Percentiles rank a stretch among this genome's conserved stretches.
phyloP scores from a whole-genome alignment of 2,797 vertebrate species.

The Schizopygopsis pylzovi region DNA sequence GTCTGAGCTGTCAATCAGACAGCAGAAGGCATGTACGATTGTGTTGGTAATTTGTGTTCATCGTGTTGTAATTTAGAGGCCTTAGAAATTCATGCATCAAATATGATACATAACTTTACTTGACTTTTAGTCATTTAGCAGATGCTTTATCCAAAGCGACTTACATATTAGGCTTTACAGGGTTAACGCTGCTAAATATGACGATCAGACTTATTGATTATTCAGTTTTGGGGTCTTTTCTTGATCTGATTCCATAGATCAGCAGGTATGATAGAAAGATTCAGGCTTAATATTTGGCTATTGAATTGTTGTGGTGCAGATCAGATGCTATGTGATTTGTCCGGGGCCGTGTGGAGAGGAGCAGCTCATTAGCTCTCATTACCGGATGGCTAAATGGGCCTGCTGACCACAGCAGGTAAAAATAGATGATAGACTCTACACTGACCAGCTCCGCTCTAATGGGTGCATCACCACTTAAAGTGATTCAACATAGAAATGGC shows the following conservation, averaged over 20 bases:
- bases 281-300: conserved; percentile 39
- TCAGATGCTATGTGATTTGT: conserved; percentile 69
- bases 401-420: conserved; percentile 64
- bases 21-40: too few species aligned
- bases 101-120: too few species aligned
- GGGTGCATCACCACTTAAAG: conserved; percentile 61
- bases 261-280: conserved; percentile 9
- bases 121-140: too few species aligned
- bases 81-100: too few species aligned
- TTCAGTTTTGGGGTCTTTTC: background rate
- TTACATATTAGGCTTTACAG: background rate
- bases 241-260: background rate
- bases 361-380: conserved; percentile 79
- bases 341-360: conserved; percentile 70
- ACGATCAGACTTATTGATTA: background rate
- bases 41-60: too few species aligned
- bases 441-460: conserved; percentile 58
- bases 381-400: conserved; percentile 78
- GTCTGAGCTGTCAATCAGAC: too few species aligned
- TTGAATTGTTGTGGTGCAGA: conserved; percentile 58
- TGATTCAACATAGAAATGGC: conserved; percentile 59
- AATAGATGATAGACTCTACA: conserved; percentile 61
- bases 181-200: background rate
- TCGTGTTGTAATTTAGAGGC: too few species aligned
- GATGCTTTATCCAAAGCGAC: too few species aligned